These are phyloP conservation scores for Agrochola litura DNA, from an alignment of 2,888 invertebrate species.

Conservation along the genomic window DNA sequence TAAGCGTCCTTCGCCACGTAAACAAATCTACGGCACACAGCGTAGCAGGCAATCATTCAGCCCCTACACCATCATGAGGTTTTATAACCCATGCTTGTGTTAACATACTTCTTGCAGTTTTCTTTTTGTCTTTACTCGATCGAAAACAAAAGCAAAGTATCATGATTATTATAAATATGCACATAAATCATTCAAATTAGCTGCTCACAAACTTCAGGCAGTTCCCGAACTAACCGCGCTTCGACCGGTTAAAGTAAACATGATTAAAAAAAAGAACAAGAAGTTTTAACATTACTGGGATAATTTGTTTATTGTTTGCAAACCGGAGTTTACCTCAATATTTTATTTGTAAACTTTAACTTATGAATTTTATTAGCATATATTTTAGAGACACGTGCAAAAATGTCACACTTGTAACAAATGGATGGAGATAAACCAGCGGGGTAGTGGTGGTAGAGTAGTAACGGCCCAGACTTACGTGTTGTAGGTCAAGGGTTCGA, in stretches of 20 bases:
- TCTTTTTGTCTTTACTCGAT: not conserved
- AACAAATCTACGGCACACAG: not conserved
- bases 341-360: slow-evolving; percentile 42
- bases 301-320: slow-evolving; percentile 25
- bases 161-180: slow-evolving; percentile 33
- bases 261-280: slow-evolving; percentile 14
- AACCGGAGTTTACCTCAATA: slow-evolving; percentile 22
- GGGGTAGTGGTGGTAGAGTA: not conserved
- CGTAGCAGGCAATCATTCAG: too few relatives aligned
- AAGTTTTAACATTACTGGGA: slow-evolving; percentile 29
- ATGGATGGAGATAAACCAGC: not conserved
- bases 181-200: slow-evolving; percentile 63
- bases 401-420: not conserved
- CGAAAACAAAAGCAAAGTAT: slow-evolving; percentile 15
- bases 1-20: too few relatives aligned
- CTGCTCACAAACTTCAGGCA: slow-evolving; percentile 28
- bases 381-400: not conserved
- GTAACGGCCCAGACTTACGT: too few relatives aligned
- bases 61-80: not conserved
- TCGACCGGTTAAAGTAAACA: slow-evolving; percentile 41
- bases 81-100: not conserved
- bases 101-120: not conserved
- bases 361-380: slow-evolving; percentile 29
- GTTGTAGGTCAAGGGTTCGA: too few relatives aligned
- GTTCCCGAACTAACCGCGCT: slow-evolving; percentile 37